Percentiles rank a stretch among this genome's conserved stretches.
Conservation (phyloP, 2,888 invertebrate species). For the Hydraecia micacea region DNA sequence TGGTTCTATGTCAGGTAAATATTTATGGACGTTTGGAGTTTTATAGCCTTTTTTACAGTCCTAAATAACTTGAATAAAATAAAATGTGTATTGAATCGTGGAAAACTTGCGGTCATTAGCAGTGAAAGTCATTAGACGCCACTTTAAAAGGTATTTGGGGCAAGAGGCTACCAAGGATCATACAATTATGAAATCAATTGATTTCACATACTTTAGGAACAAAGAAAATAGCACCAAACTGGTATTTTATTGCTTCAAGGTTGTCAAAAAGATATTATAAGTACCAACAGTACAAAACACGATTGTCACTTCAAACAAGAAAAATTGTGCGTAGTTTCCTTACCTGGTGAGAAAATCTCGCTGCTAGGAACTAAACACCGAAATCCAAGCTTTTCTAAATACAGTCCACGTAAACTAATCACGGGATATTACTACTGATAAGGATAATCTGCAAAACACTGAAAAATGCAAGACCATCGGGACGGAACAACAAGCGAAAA, state of each 20-base stretch:
- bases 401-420: slow-evolving; percentile 74
- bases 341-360: slow-evolving; percentile 76
- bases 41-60: not conserved
- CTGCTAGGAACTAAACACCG: slow-evolving; percentile 68
- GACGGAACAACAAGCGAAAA: slow-evolving; percentile 84
- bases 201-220: slow-evolving; percentile 68
- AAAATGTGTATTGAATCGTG: not conserved
- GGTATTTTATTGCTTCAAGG: slow-evolving; percentile 83
- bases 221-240: slow-evolving; percentile 79
- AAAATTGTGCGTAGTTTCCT: slow-evolving; percentile 83
- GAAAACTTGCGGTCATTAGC: slow-evolving; percentile 16
- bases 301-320: slow-evolving; percentile 77
- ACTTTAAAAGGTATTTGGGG: slow-evolving; percentile 19
- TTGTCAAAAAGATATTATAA: slow-evolving; percentile 82
- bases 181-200: slow-evolving; percentile 34
- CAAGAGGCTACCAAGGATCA: slow-evolving; percentile 24
- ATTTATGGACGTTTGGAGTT: not conserved
- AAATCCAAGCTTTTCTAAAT: slow-evolving; percentile 75
- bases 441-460: slow-evolving; percentile 80
- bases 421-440: slow-evolving; percentile 76
- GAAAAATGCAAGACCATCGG: slow-evolving; percentile 80
- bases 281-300: slow-evolving; percentile 67
- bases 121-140: slow-evolving; percentile 49
- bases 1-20: not conserved
- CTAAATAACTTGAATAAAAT: not conserved